Evolutionary conservation across 2,888 invertebrate species (phyloP), one percentile per base, ranked within the genome.

Genomic region (Zhuqinia jingwanae): DNA sequence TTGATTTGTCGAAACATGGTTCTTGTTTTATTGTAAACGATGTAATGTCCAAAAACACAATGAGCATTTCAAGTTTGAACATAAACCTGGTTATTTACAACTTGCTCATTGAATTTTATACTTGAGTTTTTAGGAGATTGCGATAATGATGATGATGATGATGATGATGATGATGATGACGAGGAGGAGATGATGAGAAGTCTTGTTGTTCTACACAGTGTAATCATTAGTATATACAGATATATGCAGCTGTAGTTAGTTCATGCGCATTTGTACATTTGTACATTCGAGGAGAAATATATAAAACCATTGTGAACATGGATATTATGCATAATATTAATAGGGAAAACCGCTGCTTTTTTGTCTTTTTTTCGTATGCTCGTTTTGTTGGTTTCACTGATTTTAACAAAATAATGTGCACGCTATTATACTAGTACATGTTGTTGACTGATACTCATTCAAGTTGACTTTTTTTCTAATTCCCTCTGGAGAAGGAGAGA

Each of bases 1-100:
- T 78, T 84, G 77, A 84, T 84, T 84, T 84, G 84, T 77, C 84
- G 84, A 84, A 84, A 84, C 84, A 84, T 56, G 77, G 77, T 65
- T 84, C 84, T 84, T 20, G 84, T 84, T 84, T 84, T 84, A 84
- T 78, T 84, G 65, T 65, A 47, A 77, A 68, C 65, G 84, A 84
- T 77, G 84, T 77, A 77, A 65, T 84, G 68, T 58, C 77, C 53
- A 77, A 84, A 84, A 84, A 84, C 77, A 84, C 84, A 84, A 84
- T 84, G 84, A 84, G 84, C 47, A 77, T 84, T 83, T 77, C 76
- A 56, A 56, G 27, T 45, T 65, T 45, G 53, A 75, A 30, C 84
- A 84, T 84, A 84, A 84, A 84, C 77, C 84, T 70, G 36, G 77
- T 53, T 56, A 77, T 84, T 84, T 84, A 84, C 84, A 84, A 83